Base-by-base conservation (phyloP, 2,888 invertebrate species). In the Molorchus minor region DNA sequence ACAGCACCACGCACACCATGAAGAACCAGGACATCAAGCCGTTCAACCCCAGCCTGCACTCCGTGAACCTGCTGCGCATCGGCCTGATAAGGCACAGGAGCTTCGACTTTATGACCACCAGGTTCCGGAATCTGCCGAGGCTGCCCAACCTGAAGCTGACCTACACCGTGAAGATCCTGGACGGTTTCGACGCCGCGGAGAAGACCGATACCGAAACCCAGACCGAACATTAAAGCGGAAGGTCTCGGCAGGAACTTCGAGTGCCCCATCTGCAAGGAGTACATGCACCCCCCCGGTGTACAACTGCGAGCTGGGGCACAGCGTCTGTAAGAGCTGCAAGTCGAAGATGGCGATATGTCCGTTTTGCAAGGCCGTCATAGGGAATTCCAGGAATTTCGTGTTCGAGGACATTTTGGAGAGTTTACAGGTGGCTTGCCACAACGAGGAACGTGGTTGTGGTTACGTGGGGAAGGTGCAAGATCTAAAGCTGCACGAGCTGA, bases 221-320 rank as follows among this genome's bases (percentile, higher is more conserved):
- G 0, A 30, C 45, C 16, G 25, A 35, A 15, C 17, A 38, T 35
- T 12, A 38, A 33, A 46, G 29, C 16, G 20, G 36, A 43, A 5
- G 19, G 17, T 12, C 30, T 62, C 33, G 60, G 55, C 38, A 60
- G 59, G 41, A 49, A 58, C 15, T 60, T 76, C 7, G 77, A 77
- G 62, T 78, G 78, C 54, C 78, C 76, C 2, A 71, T 78, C 4
- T 78, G 78, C 58, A 71, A 75, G 21, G 73, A 75, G 3, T 73
- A 74, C 43, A 76, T 78, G 72, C 61, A 68, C 2, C 70, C 76
- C n/a, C 3, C 76, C 77, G 1, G 76, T 78, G 55, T 72, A 58
- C 36, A 75, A 75, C 58, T 78, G 78, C 62, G 56, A 57, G 2
- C 63, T 66, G n/a, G 76, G 78, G 3, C 77, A 77, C 58, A 74